Percentiles rank a stretch among this genome's conserved stretches.
These are phyloP conservation scores for Neopipo cinnamomea DNA, from an alignment of 2,113 vertebrate genomes.

Conservation along the genomic window DNA sequence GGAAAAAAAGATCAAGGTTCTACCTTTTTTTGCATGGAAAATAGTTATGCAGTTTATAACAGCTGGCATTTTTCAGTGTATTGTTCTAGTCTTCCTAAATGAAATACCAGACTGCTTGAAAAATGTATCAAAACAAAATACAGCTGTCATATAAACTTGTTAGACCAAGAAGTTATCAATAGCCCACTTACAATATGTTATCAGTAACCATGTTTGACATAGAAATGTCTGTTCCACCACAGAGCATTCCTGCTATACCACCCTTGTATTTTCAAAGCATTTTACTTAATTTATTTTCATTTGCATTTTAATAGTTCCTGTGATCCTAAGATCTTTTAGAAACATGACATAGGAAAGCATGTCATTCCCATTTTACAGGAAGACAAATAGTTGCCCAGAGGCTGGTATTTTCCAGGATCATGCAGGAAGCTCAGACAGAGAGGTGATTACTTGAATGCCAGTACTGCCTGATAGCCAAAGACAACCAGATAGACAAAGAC, in stretches of 20 bases:
- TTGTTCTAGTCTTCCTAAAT: slow-evolving; percentile 33
- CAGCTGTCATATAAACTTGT: background rate
- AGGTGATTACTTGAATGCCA: background rate
- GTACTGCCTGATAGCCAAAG: background rate
- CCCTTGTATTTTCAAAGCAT: background rate
- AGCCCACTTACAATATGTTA: background rate
- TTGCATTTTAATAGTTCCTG: slow-evolving; percentile 4
- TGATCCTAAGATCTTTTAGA: background rate
- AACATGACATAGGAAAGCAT: background rate
- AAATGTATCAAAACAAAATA: slow-evolving; percentile 13
- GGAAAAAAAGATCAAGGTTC: slow-evolving; percentile 47
- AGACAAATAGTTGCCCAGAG: background rate
- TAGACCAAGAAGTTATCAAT: background rate
- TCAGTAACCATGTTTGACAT: background rate
- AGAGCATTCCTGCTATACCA: background rate
- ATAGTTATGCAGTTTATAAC: background rate
- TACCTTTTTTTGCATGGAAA: background rate
- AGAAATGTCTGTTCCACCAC: background rate
- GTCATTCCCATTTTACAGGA: background rate
- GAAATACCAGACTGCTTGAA: background rate
- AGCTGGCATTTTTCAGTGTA: slow-evolving; percentile 4
- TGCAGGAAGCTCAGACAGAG: background rate
- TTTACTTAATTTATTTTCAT: slow-evolving; percentile 1
- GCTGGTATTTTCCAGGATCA: background rate
- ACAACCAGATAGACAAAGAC: background rate